A percentile compares a stretch with the other conserved stretches of the same genome.
Evolutionary conservation across 2,797 vertebrate species (phyloP).

Genomic region (Megalops cyprinoides): DNA sequence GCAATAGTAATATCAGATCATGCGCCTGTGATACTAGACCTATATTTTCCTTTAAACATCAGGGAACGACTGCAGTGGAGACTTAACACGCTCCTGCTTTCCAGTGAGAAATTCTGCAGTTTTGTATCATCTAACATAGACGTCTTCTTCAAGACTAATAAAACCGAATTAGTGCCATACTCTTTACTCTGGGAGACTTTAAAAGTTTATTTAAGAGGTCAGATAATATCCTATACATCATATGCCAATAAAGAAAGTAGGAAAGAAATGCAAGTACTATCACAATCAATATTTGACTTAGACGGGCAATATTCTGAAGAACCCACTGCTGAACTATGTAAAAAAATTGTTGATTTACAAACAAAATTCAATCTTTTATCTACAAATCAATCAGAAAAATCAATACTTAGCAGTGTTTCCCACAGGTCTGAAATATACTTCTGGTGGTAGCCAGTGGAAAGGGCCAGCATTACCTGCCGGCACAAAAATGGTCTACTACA

Average conservation of each 20-base stretch:
- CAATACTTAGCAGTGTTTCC: too few relatives aligned
- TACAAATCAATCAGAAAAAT: neutral
- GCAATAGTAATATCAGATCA: constrained; percentile 16
- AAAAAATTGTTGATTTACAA: neutral
- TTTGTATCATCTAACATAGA: neutral
- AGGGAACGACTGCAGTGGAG: neutral
- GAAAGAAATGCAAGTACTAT: neutral
- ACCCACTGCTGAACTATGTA: neutral
- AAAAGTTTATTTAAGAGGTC: neutral
- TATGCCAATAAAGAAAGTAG: neutral
- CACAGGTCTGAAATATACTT: too few relatives aligned
- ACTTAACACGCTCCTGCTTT: neutral
- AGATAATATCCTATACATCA: neutral
- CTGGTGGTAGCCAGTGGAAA: too few relatives aligned
- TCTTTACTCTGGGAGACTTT: neutral
- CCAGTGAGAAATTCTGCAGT: neutral
- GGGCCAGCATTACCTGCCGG: too few relatives aligned
- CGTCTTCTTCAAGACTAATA: neutral
- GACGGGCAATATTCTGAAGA: neutral
- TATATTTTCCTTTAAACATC: constrained; percentile 14
- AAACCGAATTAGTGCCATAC: neutral
- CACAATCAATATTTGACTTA: neutral
- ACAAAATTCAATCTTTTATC: neutral
- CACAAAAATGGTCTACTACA: too few relatives aligned
- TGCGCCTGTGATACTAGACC: constrained; percentile 11